phyloP scores from a whole-genome alignment of 1,140 invertebrate species.

The Lasioglossum albipes region DNA sequence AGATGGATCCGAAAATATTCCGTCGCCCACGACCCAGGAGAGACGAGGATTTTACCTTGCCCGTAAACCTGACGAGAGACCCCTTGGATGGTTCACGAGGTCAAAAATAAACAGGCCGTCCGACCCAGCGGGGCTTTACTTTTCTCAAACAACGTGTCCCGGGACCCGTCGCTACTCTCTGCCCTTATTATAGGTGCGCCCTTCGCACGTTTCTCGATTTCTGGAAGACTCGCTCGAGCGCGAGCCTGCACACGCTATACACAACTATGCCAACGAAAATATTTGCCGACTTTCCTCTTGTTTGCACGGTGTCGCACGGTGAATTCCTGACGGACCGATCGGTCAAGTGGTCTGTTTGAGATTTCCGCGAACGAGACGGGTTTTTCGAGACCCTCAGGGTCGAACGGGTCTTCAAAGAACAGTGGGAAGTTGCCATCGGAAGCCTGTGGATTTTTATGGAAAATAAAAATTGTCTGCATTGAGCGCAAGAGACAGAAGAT shows the following conservation, averaged over 20 bases:
- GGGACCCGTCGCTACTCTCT: background rate
- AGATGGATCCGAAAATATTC: background rate
- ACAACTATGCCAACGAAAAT: slow-evolving; percentile 50
- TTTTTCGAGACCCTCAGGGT: no score
- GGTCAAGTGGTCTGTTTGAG: slow-evolving; percentile 24
- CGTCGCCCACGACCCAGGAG: slow-evolving; percentile 9
- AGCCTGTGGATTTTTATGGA: no score
- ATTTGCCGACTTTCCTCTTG: slow-evolving; percentile 55
- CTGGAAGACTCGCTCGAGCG: slow-evolving; percentile 34
- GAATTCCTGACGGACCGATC: slow-evolving; percentile 56
- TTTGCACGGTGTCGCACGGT: slow-evolving; percentile 35
- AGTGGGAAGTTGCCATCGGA: no score
- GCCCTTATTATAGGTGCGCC: slow-evolving; percentile 28
- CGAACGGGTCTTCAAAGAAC: no score
- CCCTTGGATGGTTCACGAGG: slow-evolving; percentile 52
- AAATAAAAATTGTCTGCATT: no score
- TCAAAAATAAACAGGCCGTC: slow-evolving; percentile 69
- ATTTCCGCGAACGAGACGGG: slow-evolving; percentile 24
- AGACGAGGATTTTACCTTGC: slow-evolving; percentile 39
- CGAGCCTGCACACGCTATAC: background rate
- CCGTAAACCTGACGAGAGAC: slow-evolving; percentile 36
- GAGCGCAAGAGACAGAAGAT: no score
- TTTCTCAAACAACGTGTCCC: slow-evolving; percentile 48
- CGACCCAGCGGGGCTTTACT: slow-evolving; percentile 41
- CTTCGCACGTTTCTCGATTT: slow-evolving; percentile 53